Evolutionary conservation across 92 coral and sea anemone species (phyloP).

Genomic region (Epizoanthus fatuus): DNA sequence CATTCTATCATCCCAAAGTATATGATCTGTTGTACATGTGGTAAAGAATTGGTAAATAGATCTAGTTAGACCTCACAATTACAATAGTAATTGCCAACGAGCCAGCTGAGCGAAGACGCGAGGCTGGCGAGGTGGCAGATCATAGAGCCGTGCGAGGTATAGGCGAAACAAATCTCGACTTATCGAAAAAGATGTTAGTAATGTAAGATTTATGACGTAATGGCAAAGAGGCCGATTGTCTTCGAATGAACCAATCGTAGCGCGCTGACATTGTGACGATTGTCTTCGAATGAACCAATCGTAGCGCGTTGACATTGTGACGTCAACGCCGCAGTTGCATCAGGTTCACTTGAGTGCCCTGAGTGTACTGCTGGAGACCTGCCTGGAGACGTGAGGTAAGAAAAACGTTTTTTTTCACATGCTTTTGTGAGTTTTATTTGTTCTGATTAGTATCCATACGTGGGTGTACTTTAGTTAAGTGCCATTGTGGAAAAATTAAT

Average conservation of each 20-base stretch:
- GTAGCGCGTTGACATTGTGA: not conserved
- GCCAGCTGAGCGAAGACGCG: slow-evolving; percentile 38
- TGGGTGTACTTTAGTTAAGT: not conserved
- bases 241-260: not conserved
- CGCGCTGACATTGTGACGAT: no score
- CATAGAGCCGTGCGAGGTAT: slow-evolving; percentile 16
- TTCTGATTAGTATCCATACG: not conserved
- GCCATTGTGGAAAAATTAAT: not conserved
- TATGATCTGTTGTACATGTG: no score
- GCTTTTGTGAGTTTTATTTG: no score
- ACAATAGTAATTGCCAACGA: slow-evolving; percentile 14
- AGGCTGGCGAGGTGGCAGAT: slow-evolving; percentile 33
- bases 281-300: no score
- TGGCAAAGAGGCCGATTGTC: slow-evolving; percentile 9
- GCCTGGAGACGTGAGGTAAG: not conserved
- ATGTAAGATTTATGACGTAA: not conserved
- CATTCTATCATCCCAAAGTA: no score
- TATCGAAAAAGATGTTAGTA: no score
- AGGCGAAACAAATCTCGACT: not conserved
- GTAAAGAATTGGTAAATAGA: no score
- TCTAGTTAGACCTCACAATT: no score
- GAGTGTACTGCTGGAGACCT: no score
- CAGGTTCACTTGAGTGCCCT: not conserved
- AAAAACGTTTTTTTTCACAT: no score
- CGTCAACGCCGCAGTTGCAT: slow-evolving; percentile 10